Evolutionary conservation across 64 coral and sea anemone genomes (phyloP).

Genomic region (Stylophora pistillata): DNA sequence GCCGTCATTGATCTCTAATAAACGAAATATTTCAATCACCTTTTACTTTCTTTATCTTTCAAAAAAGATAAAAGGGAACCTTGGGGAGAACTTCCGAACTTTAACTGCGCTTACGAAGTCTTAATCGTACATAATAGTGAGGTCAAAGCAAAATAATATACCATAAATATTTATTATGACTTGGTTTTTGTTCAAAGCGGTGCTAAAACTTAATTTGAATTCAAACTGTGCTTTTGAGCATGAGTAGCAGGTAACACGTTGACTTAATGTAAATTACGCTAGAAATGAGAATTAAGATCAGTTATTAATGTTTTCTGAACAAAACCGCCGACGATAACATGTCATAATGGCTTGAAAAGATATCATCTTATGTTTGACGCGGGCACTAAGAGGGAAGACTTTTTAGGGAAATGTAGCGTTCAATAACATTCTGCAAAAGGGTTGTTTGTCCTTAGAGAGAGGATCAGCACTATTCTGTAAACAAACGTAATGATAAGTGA

Average conservation of each 20-base stretch:
- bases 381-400: neutral
- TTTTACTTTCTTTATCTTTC: no score
- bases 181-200: conserved; percentile 12
- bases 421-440: neutral
- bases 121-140: no score
- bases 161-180: no score
- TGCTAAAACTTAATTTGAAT: conserved; percentile 23
- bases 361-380: neutral
- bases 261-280: neutral
- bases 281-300: neutral
- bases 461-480: neutral
- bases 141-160: no score
- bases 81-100: no score
- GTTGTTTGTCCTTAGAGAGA: conserved; percentile 10
- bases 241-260: conserved; percentile 39
- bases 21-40: no score
- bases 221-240: neutral
- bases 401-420: neutral
- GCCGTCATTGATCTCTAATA: no score
- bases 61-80: no score
- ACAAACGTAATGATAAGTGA: conserved; percentile 7
- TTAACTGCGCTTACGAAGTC: no score
- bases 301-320: neutral
- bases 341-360: neutral
- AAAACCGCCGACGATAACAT: neutral